Evolutionary conservation across 2,797 vertebrate species (phyloP).

Genomic region (Eulemur coronatus): DNA sequence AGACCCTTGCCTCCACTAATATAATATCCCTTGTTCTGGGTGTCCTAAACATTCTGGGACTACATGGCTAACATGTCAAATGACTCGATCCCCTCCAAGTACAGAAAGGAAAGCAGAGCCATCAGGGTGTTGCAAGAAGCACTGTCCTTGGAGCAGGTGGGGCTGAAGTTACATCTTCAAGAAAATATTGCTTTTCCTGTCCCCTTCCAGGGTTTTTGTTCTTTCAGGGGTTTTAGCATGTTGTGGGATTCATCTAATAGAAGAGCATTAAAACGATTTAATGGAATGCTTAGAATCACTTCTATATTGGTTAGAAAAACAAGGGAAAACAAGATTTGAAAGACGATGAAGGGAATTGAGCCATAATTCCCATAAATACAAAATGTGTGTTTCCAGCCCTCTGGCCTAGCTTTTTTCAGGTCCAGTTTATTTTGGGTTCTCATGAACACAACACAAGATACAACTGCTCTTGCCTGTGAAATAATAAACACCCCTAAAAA

Average conservation of each 20-base stretch:
- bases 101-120: background rate
- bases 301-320: slow-evolving; percentile 32
- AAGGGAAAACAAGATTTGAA: slow-evolving; percentile 45
- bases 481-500: slow-evolving; percentile 66
- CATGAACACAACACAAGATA: slow-evolving; percentile 62
- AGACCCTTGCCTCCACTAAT: background rate
- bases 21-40: background rate
- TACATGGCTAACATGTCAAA: background rate
- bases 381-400: slow-evolving; percentile 55
- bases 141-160: background rate
- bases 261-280: background rate
- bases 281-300: background rate
- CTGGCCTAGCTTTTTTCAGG: slow-evolving; percentile 54
- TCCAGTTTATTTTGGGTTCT: slow-evolving; percentile 50
- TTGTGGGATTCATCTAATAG: background rate
- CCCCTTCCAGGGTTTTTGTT: background rate
- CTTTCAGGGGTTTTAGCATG: background rate
- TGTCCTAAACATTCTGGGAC: background rate
- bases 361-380: slow-evolving; percentile 44
- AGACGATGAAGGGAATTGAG: slow-evolving; percentile 25
- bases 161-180: background rate
- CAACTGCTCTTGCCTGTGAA: slow-evolving; percentile 63
- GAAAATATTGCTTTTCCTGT: background rate
- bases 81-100: background rate
- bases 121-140: background rate